phyloP scores from a whole-genome alignment of 2,797 vertebrate genomes.

The Amblyopsis hoosieri region DNA sequence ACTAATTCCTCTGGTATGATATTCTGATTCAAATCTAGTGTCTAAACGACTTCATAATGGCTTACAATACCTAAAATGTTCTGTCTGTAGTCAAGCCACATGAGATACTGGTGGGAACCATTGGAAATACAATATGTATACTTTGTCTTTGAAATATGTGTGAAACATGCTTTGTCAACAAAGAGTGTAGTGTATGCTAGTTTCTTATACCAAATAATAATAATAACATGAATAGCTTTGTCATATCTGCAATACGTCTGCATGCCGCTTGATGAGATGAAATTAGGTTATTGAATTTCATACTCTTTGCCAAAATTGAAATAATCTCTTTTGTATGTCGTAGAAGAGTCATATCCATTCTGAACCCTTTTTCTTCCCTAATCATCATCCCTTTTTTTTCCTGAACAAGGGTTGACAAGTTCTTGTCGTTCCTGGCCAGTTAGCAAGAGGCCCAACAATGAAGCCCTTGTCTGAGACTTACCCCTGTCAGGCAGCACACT shows the following conservation, averaged over 20 bases:
- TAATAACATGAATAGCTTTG: conserved; percentile 69
- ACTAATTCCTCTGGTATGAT: no score
- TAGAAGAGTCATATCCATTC: conserved; percentile 59
- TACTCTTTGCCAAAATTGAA: conserved; percentile 69
- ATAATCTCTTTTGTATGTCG: conserved; percentile 66
- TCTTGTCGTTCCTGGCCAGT: conserved; percentile 67
- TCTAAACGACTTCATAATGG: not conserved
- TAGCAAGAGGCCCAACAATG: conserved; percentile 70
- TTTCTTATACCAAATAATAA: conserved; percentile 10
- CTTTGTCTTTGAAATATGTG: no score
- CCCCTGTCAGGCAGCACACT: conserved; percentile 73
- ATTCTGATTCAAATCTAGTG: no score
- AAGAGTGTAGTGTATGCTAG: no score
- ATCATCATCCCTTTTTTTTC: conserved; percentile 64
- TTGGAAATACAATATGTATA: conserved; percentile 13
- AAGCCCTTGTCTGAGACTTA: conserved; percentile 60
- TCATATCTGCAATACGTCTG: conserved; percentile 60
- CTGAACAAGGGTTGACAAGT: conserved; percentile 68
- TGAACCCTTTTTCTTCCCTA: conserved; percentile 40
- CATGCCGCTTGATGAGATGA: conserved; percentile 58
- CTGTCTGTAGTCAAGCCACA: conserved; percentile 17
- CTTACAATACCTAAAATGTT: not conserved
- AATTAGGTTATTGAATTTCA: conserved; percentile 84
- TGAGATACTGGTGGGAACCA: conserved; percentile 18
- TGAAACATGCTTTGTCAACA: no score